These are phyloP conservation scores for Drosophila kikkawai DNA, from an alignment of 1,140 invertebrate species.

Conservation along the genomic window DNA sequence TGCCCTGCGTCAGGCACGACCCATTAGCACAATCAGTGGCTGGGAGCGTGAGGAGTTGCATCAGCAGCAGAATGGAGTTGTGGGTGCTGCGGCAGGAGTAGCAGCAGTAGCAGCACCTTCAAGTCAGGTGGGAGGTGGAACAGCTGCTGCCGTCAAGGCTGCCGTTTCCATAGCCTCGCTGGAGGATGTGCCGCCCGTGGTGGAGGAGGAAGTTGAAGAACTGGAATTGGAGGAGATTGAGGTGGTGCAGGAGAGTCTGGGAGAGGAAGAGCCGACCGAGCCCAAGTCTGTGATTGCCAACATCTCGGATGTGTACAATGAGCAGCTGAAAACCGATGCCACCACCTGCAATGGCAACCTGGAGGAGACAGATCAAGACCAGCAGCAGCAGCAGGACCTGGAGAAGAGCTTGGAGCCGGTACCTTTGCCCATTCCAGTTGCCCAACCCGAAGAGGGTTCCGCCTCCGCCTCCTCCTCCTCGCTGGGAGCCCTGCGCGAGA, in stretches of 20 bases:
- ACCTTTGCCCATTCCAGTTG: background rate
- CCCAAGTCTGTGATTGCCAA: conserved; percentile 78
- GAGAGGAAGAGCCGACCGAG: background rate
- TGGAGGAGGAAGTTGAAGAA: conserved; percentile 67
- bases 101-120: conserved; percentile 17
- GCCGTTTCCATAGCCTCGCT: conserved; percentile 73
- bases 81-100: conserved; percentile 52
- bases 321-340: conserved; percentile 80
- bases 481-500: conserved; percentile 61
- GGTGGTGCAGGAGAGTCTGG: conserved; percentile 25
- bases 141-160: conserved; percentile 35
- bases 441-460: conserved; percentile 41
- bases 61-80: conserved; percentile 79
- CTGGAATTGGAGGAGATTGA: conserved; percentile 60
- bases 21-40: conserved; percentile 98
- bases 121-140: background rate
- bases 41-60: conserved; percentile 91
- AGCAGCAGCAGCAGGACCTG: background rate
- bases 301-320: conserved; percentile 84
- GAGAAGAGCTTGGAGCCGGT: background rate
- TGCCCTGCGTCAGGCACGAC: conserved; percentile 94
- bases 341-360: conserved; percentile 82
- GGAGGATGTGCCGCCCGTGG: conserved; percentile 77
- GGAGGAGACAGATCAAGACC: conserved; percentile 7
- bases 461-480: background rate